Evolutionary conservation across 2,888 invertebrate species (phyloP).

Genomic region (Agonum fuliginosum): DNA sequence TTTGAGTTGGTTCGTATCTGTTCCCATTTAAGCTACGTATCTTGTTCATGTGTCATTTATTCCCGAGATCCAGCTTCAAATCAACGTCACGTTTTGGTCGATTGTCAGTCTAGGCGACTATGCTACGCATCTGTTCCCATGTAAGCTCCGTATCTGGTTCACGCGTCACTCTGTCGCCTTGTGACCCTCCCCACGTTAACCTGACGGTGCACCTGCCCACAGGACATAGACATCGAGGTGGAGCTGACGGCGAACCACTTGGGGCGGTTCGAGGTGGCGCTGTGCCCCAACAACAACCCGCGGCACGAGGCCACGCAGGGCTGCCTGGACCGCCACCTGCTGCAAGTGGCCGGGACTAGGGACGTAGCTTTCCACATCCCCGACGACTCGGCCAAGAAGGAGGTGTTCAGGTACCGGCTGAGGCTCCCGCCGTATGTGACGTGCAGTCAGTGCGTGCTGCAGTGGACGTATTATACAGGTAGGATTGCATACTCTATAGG

Average conservation of each 20-base stretch:
- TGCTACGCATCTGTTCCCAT: too few species aligned
- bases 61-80: too few species aligned
- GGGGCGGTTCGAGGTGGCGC: conserved; percentile 88
- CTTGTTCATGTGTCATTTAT: too few species aligned
- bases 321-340: conserved; percentile 87
- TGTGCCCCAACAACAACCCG: conserved; percentile 91
- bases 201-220: neutral
- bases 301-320: conserved; percentile 86
- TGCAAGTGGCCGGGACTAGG: conserved; percentile 83
- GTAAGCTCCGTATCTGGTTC: too few species aligned
- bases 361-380: conserved; percentile 84
- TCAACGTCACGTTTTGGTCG: too few species aligned
- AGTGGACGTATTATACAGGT: conserved; percentile 94
- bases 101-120: too few species aligned
- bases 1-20: too few species aligned
- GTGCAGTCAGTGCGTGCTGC: conserved; percentile 92
- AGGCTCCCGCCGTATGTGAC: conserved; percentile 88
- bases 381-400: conserved; percentile 75
- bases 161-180: too few species aligned
- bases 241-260: conserved; percentile 93
- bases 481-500: conserved; percentile 55
- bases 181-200: too few species aligned
- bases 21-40: too few species aligned
- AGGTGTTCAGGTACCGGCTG: conserved; percentile 81
- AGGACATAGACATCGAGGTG: conserved; percentile 89